These are phyloP conservation scores for Telmatherina bonti DNA, from an alignment of 2,797 vertebrate genomes.

Conservation along the genomic window DNA sequence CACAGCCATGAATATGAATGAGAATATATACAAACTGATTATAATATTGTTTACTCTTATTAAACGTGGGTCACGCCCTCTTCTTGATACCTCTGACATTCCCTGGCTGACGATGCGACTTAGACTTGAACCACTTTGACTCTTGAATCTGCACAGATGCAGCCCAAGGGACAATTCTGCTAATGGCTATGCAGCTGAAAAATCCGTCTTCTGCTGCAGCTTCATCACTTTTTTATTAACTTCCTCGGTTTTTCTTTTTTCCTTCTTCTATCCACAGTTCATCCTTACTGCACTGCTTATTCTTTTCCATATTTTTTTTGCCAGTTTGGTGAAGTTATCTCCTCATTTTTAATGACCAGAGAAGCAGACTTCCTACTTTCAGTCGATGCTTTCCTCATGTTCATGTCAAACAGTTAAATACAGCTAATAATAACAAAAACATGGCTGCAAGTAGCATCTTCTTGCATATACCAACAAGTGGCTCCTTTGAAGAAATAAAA, in stretches of 20 bases:
- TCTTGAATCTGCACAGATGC: slow-evolving; percentile 16
- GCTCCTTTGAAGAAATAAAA: neutral
- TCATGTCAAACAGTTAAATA: neutral
- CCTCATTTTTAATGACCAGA: too few relatives aligned
- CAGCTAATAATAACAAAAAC: neutral
- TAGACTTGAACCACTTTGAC: slow-evolving; percentile 19
- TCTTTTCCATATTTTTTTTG: neutral
- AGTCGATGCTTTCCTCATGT: neutral
- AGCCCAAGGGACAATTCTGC: slow-evolving; percentile 3
- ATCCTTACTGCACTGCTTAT: neutral
- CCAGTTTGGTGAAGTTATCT: neutral
- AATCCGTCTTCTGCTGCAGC: slow-evolving; percentile 14
- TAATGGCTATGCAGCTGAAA: slow-evolving; percentile 7
- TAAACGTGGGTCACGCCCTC: slow-evolving; percentile 14
- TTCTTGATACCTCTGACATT: neutral
- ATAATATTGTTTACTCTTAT: slow-evolving; percentile 41
- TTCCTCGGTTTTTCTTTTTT: neutral
- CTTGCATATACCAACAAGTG: neutral
- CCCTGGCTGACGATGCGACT: slow-evolving; percentile 13
- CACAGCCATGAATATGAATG: slow-evolving; percentile 36
- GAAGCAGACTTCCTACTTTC: neutral
- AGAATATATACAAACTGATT: slow-evolving; percentile 29
- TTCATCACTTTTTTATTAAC: neutral
- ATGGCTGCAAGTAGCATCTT: neutral
- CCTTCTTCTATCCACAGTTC: neutral